Evolutionary conservation across 2,888 invertebrate genomes (phyloP), one percentile per base, ranked within the genome.

Genomic region (Nowickia ferox): DNA sequence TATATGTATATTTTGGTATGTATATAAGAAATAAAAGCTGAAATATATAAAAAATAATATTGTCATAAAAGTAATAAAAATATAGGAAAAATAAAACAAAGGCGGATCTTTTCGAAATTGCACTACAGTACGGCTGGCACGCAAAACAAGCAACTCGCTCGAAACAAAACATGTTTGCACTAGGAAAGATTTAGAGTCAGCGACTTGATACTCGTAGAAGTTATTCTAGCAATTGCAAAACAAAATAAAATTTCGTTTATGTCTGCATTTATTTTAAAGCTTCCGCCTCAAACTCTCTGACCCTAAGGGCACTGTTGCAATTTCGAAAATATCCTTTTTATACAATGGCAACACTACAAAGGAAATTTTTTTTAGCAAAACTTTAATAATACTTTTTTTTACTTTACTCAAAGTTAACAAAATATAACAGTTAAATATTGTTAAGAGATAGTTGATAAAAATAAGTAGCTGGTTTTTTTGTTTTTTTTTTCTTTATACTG

Each of bases 41-140:
- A 6, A 83, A 82, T 78, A 84, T 74, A 82, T 63, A 76, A 75
- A 74, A 74, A 81, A 80, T 8, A 65, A 74, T 68, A 44, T 75
- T 22, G 19, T 68, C 48, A 76, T 66, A 22, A 44, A 51, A 38
- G 69, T 30, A 59, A 69, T 13, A 59, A 40, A 42, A 61, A 40
- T 30, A 30, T 17, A 61, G 17, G 17, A 17, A 6, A 40, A 61
- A 42, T 17, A 15, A 40, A 51, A 61, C 17, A 44, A n/a, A 74
- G 42, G 0, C 11, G 51, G 17, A 17, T 11, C 0, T 0, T 68
- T 40, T 17, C 51, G 38, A 51, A 68, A 68, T 40, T 38, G 17
- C 68, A 51, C 8, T 17, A 17, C 17, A 8, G 4, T 17, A 17
- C 30, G 8, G 11, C 53, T 19, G 53, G 19, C 11, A n/a, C 11